These are phyloP conservation scores for Menidia beryllina DNA, from an alignment of 2,113 vertebrate species.

Conservation along the genomic window DNA sequence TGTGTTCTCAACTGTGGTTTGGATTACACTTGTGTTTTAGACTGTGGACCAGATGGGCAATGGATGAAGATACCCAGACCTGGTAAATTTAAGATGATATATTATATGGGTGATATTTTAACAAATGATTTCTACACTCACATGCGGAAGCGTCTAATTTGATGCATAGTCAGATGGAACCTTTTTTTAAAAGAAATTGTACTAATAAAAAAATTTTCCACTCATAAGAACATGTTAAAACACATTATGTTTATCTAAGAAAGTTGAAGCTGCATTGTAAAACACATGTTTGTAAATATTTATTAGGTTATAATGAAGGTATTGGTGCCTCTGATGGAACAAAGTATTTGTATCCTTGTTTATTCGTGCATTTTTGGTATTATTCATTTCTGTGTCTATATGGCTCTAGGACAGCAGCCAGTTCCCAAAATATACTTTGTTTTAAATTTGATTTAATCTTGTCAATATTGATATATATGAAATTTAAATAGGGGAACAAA, in stretches of 20 bases:
- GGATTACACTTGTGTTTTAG: constrained; percentile 53
- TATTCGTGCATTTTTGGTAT: background rate
- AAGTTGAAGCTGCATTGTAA: background rate
- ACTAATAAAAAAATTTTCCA: background rate
- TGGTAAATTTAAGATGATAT: constrained; percentile 56
- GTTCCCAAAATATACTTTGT: constrained; percentile 38
- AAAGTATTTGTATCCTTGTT: constrained; percentile 25
- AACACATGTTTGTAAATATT: background rate
- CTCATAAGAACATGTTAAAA: no score
- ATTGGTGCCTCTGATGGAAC: constrained; percentile 30
- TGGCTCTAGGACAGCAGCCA: constrained; percentile 57
- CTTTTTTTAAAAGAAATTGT: background rate
- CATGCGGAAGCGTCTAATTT: background rate
- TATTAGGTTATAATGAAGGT: constrained; percentile 50
- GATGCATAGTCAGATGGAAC: background rate
- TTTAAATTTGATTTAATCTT: constrained; percentile 18
- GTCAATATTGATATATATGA: background rate
- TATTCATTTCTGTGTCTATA: background rate
- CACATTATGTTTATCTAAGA: no score
- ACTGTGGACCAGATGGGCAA: constrained; percentile 78
- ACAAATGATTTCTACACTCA: background rate
- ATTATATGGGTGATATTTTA: background rate
- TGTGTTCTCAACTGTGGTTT: background rate
- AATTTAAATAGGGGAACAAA: background rate
- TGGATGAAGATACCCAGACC: constrained; percentile 78